A percentile compares a stretch with the other conserved stretches of the same genome.
Evolutionary conservation across 2,888 invertebrate genomes (phyloP).

Genomic region (Amblyteles armatorius): DNA sequence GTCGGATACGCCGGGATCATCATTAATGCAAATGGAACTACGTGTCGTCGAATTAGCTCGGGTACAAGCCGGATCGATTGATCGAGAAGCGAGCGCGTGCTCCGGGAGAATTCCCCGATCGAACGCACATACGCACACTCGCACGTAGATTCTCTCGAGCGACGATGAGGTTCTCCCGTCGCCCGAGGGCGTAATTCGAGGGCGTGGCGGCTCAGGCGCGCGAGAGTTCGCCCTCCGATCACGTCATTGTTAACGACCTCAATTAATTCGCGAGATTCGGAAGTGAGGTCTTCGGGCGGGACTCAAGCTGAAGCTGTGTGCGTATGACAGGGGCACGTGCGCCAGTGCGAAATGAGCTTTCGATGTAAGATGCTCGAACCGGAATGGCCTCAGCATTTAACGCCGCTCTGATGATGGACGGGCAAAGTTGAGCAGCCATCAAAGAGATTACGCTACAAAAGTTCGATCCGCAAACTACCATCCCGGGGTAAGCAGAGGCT

Average conservation of each 20-base stretch:
- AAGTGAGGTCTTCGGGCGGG: conserved; percentile 50
- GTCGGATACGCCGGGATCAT: conserved; percentile 16
- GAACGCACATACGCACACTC: conserved; percentile 22
- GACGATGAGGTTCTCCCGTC: conserved; percentile 56
- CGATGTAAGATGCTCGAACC: conserved; percentile 1
- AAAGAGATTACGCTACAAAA: background rate
- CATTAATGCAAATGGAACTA: conserved; percentile 60
- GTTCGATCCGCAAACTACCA: background rate
- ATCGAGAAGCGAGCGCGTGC: conserved; percentile 44
- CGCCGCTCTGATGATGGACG: background rate
- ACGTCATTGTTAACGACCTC: conserved; percentile 69
- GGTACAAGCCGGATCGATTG: conserved; percentile 57
- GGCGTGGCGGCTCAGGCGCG: conserved; percentile 65
- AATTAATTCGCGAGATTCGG: conserved; percentile 67
- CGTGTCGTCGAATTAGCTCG: conserved; percentile 61
- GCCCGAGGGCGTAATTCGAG: conserved; percentile 69
- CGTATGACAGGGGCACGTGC: conserved; percentile 61
- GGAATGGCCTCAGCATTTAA: background rate
- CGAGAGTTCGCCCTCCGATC: conserved; percentile 60
- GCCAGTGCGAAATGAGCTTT: conserved; percentile 1
- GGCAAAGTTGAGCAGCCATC: background rate
- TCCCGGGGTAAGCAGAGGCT: background rate
- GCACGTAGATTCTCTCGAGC: conserved; percentile 42
- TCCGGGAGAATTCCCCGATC: conserved; percentile 38
- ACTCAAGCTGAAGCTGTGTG: conserved; percentile 24